A percentile compares a stretch with the other conserved stretches of the same genome.
Evolutionary conservation across 2,888 invertebrate genomes (phyloP).

Genomic region (Hydraecia micacea): DNA sequence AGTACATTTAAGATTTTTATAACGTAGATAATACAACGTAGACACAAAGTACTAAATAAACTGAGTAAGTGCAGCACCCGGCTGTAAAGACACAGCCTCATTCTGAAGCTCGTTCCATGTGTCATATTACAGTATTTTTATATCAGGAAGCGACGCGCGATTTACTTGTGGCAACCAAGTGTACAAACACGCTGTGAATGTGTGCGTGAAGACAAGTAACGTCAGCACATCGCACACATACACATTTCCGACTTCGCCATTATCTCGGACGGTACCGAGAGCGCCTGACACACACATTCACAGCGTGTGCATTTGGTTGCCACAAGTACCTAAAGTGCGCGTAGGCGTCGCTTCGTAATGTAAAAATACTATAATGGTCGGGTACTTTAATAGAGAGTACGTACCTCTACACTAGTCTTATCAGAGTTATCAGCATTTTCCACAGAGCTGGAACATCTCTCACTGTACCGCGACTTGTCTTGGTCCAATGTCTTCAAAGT

Average conservation of each 20-base stretch:
- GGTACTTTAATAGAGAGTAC: neutral
- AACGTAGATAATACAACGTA: too few species aligned
- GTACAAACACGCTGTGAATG: too few species aligned
- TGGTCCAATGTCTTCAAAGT: conserved; percentile 81
- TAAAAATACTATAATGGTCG: neutral
- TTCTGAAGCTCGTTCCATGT: neutral
- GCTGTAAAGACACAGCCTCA: neutral
- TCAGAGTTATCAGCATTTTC: conserved; percentile 84
- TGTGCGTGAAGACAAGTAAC: too few species aligned
- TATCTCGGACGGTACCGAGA: too few species aligned
- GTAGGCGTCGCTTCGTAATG: neutral
- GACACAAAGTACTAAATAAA: neutral
- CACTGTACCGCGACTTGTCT: conserved; percentile 81
- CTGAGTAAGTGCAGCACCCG: neutral
- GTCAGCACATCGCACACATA: too few species aligned
- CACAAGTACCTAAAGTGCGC: neutral
- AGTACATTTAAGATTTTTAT: neutral
- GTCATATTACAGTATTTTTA: neutral
- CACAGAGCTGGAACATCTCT: conserved; percentile 81
- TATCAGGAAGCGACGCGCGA: too few species aligned
- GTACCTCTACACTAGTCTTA: conserved; percentile 78
- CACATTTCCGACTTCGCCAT: too few species aligned
- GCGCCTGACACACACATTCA: too few species aligned
- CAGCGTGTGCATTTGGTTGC: neutral
- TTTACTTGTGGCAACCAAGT: too few species aligned